Evolutionary conservation across 2,888 invertebrate genomes (phyloP), one percentile per base, ranked within the genome.

Genomic region (Phrixothrix hirtus): DNA sequence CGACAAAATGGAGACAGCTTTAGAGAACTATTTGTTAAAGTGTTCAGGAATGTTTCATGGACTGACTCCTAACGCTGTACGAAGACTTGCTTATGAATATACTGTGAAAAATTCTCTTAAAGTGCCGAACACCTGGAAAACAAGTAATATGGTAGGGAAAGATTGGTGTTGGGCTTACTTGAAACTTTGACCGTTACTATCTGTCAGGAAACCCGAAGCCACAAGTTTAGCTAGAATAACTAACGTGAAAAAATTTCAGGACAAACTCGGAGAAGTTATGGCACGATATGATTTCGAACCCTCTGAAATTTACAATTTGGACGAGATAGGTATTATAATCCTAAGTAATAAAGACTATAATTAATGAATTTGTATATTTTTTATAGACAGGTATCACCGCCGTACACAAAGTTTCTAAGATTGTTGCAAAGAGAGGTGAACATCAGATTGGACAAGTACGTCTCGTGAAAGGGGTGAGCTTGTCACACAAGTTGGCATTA

Each of bases 131-230:
- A 51, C 30, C 12, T 68, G 64, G 63, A 14, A 29, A 16, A 42
- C 39, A 29, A 39, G 53, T 16, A 47, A 60, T 38, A 46, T 50
- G 25, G 64, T 68, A 17, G 63, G 65, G 10, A 32, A 37, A 16
- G 64, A 66, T 29, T 68, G 67, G 67, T 53, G 62, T 13, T n/a
- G 45, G 9, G 30, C 21, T 6, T 69, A 66, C 50, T 39, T 66
- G 13, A 63, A 62, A 43, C 37, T 67, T 27, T 50, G 64, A 37
- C 44, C 44, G 6, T 31, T 14, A 11, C 16, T 69, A 6, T 59
- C 63, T 2, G 34, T 68, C 10, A 41, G 67, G 25, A 62, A 51
- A 21, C 63, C 68, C 13, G 59, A 66, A 56, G 58, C 59, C 3
- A 69, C 65, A 0, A 66, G 65, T 32, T 46, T 68, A n/a, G 55